phyloP scores from a whole-genome alignment of 2,113 vertebrate genomes.

The rat (Rattus norvegicus) region DNA sequence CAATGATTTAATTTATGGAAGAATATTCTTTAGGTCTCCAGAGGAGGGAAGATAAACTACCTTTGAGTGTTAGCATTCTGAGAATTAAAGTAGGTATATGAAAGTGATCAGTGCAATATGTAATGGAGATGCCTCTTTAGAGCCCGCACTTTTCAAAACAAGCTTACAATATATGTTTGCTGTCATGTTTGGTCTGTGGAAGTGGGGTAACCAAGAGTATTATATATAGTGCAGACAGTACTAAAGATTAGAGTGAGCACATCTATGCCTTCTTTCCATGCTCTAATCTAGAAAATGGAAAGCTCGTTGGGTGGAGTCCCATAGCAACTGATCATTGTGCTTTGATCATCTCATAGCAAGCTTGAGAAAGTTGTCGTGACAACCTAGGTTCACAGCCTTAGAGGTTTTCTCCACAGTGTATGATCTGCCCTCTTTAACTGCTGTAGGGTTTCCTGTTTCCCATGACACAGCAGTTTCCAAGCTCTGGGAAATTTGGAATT shows the following conservation, averaged over 20 bases:
- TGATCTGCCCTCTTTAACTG: neutral
- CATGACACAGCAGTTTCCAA: neutral
- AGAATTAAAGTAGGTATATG: neutral
- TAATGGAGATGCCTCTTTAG: neutral
- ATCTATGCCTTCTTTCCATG: neutral
- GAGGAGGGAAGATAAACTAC: neutral
- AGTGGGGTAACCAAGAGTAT: neutral
- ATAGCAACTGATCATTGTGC: neutral
- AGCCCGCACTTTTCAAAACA: conserved; percentile 28
- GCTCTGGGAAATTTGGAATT: neutral
- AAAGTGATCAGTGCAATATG: neutral
- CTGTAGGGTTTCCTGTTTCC: neutral
- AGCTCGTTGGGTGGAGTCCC: neutral
- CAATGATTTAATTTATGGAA: conserved; percentile 5
- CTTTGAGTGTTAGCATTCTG: neutral
- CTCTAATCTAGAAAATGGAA: neutral
- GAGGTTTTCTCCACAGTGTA: neutral
- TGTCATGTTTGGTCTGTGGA: neutral
- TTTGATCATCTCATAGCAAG: neutral
- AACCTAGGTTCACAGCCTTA: neutral
- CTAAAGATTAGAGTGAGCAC: neutral
- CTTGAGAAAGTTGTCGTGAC: neutral
- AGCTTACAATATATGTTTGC: neutral
- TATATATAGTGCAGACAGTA: conserved; percentile 30
- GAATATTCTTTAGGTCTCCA: neutral